Evolutionary conservation across 2,888 invertebrate genomes (phyloP), one percentile per base, ranked within the genome.

Genomic region (Sarcophaga subvicina): DNA sequence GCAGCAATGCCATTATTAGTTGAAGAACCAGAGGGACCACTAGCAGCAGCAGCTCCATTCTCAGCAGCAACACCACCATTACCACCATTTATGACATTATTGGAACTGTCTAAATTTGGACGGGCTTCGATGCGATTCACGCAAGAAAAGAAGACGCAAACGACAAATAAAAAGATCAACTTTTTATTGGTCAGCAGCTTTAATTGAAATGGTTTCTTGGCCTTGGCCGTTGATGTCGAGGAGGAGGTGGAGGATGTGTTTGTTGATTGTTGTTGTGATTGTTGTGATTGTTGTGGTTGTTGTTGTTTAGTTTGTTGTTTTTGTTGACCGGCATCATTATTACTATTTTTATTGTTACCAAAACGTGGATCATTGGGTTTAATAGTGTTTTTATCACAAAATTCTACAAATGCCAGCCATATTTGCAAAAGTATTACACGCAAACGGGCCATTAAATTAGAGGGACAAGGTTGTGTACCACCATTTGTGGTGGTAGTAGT

Each of bases 61-160:
- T 60, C 73, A 45, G 70, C 22, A 37, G 70, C 27, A 14, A 11
- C 72, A 10, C 45, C 27, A 27, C 12, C 70, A 20, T 17, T 12
- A 37, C 45, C 27, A 27, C 12, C 70, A 20, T n/a, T 14, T 25
- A 80, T 82, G n/a, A 11, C 83, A 76, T 85, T 77, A 5, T 59
- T 87, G n/a, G 59, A 80, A 76, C 70, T 83, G 12, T 90, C 90
- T 22, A 77, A 88, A 88, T 93, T 93, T 89, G 93, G 93, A 89
- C 93, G 92, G 87, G 91, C 93, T 86, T 93, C 92, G 83, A 90
- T 90, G 87, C 91, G 89, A 88, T 88, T 88, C 5, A 90, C 47
- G 83, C 90, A 90, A 79, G 90, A 90, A 86, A 92, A 89, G 80
- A 92, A 87, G 75, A 92, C 86, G 85, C 90, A 91, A 49, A 91